phyloP scores from a whole-genome alignment of 2,888 invertebrate species.

The Leptinotarsa peninsularis region DNA sequence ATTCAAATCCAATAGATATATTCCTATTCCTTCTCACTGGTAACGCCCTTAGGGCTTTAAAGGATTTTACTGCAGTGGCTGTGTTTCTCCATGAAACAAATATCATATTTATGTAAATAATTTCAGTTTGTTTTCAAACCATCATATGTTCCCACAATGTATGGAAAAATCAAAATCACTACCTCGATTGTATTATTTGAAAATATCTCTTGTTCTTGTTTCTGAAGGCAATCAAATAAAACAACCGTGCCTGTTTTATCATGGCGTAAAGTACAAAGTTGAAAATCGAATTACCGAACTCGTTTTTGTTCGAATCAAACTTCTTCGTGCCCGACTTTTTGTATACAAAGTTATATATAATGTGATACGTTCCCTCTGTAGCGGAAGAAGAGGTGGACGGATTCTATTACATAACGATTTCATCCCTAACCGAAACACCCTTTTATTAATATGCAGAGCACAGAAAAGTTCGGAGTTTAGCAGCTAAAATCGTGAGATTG shows the following conservation, averaged over 20 bases:
- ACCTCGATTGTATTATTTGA: too few species aligned
- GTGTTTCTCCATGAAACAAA: too few species aligned
- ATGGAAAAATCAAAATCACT: too few species aligned
- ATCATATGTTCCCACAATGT: too few species aligned
- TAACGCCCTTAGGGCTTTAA: too few species aligned
- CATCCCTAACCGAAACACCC: slow-evolving; percentile 4
- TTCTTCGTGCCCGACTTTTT: neutral
- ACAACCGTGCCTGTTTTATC: neutral
- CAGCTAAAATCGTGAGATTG: slow-evolving; percentile 61
- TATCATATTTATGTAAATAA: too few species aligned
- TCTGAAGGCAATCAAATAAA: too few species aligned
- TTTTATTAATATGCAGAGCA: slow-evolving; percentile 44
- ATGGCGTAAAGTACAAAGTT: neutral
- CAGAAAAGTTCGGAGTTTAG: slow-evolving; percentile 57
- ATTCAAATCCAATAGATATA: too few species aligned
- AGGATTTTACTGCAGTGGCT: too few species aligned
- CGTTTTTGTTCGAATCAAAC: neutral
- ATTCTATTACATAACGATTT: slow-evolving; percentile 21
- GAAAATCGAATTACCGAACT: neutral
- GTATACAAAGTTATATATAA: slow-evolving; percentile 9
- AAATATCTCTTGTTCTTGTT: too few species aligned
- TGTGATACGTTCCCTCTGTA: slow-evolving; percentile 21
- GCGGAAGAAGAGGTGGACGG: neutral
- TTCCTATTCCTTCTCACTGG: too few species aligned
- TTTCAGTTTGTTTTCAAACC: too few species aligned